Percentiles rank a stretch among this genome's conserved stretches.
Evolutionary conservation across 2,797 vertebrate genomes (phyloP).

Genomic region (Spheniscus humboldti): DNA sequence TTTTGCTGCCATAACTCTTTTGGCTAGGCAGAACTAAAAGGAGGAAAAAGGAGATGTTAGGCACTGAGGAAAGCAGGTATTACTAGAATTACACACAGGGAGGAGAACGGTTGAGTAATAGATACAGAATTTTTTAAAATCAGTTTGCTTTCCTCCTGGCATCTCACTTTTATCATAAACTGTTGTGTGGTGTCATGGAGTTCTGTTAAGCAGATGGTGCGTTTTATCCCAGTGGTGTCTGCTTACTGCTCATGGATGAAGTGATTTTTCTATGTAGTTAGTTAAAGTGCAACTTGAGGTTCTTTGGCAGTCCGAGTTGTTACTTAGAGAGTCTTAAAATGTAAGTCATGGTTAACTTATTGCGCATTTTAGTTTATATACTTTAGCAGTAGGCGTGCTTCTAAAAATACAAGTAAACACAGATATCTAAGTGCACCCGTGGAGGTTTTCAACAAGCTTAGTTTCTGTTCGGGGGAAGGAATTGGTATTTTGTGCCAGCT

Average conservation of each 20-base stretch:
- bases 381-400: not conserved
- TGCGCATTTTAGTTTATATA: not conserved
- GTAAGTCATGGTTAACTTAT: not conserved
- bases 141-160: slow-evolving; percentile 16
- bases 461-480: not conserved
- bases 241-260: not conserved
- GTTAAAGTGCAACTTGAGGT: not conserved
- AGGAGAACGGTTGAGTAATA: not conserved
- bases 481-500: not conserved
- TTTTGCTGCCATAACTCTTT: not conserved
- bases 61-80: not conserved
- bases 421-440: not conserved
- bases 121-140: not conserved
- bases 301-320: not conserved
- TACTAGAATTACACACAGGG: not conserved
- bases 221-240: not conserved
- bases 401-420: slow-evolving; percentile 14
- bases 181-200: not conserved
- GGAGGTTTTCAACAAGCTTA: not conserved
- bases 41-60: not conserved
- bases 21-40: not conserved
- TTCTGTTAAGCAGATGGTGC: slow-evolving; percentile 35
- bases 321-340: slow-evolving; percentile 17
- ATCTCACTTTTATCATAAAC: slow-evolving; percentile 17
- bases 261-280: not conserved